Base-by-base conservation (phyloP, 92 coral and sea anemone species). In the Parazoanthus swiftii region DNA sequence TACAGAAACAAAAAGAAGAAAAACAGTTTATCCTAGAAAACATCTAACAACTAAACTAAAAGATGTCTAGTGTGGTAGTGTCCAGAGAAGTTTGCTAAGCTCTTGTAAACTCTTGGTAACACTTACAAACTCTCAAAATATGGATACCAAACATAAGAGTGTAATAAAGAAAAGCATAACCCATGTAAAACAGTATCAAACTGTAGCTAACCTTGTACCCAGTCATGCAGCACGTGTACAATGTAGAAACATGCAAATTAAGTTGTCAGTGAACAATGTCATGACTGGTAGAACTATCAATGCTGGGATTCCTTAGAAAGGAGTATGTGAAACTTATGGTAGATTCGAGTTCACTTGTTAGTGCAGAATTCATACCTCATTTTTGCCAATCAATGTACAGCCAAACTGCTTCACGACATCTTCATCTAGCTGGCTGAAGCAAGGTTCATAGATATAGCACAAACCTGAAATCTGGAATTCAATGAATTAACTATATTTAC, bases 361-460 rank as follows among this genome's bases (percentile, higher is more conserved):
- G 71, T 21, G 67, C 13, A 29, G 10, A 76, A 33, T 5, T 15
- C 85, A 26, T 85, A 95, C 98, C 95, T 97, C 99, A 89, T 97
- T 97, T 76, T 89, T 85, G 29, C 88, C 81, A 78, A 95, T 95
- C 42, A 95, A 63, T 13, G 89, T 85, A 86, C 93, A 89, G 74
- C 95, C 96, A 85, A 95, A 94, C 51, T 92, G 89, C 74, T 79
- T 72, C 5, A 92, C 92, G 13, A 95, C 86, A 39, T 51, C 25
- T 88, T 88, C 78, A 76, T 97, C 99, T 70, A 84, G 86, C 51
- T 89, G 44, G 74, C 89, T 94, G 79, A 97, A 95, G 46, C 90
- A 92, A 84, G 99, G 99, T 88, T 97, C 99, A 89, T 92, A 97
- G 51, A 95, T 65, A 68, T 26, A 93, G 81, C 99, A 95, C 29